Evolutionary conservation across 2,113 vertebrate genomes (phyloP).

Genomic region (Plotosus lineatus): DNA sequence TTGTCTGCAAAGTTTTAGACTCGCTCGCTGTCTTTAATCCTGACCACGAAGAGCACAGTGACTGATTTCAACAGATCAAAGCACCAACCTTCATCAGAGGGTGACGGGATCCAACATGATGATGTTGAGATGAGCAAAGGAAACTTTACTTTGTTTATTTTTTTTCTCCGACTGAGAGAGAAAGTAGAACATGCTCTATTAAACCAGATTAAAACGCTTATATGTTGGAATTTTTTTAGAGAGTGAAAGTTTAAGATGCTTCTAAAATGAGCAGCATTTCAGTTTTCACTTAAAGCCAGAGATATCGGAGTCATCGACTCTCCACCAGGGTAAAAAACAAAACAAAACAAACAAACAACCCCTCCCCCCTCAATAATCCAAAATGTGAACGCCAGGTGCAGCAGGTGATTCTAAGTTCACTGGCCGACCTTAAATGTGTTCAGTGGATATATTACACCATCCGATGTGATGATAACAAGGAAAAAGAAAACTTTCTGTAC

Average conservation of each 20-base stretch:
- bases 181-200: not conserved
- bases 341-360: too few species aligned
- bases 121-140: not conserved
- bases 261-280: not conserved
- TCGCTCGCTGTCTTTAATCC: not conserved
- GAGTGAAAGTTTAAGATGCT: not conserved
- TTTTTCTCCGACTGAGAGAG: not conserved
- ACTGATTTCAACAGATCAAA: not conserved
- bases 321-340: not conserved
- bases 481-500: not conserved
- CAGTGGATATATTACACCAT: slow-evolving; percentile 6
- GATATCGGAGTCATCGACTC: too few species aligned
- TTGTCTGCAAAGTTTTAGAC: not conserved
- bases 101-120: not conserved
- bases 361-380: too few species aligned
- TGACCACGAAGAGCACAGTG: not conserved
- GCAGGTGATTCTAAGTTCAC: slow-evolving; percentile 13
- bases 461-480: not conserved
- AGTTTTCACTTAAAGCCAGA: not conserved
- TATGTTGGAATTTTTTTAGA: not conserved
- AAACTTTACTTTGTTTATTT: not conserved
- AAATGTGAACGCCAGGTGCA: not conserved
- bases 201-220: not conserved
- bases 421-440: slow-evolving; percentile 2
- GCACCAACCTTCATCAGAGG: not conserved